These are phyloP conservation scores for Melozone crissalis DNA, from an alignment of 2,113 vertebrate species.

Conservation along the genomic window DNA sequence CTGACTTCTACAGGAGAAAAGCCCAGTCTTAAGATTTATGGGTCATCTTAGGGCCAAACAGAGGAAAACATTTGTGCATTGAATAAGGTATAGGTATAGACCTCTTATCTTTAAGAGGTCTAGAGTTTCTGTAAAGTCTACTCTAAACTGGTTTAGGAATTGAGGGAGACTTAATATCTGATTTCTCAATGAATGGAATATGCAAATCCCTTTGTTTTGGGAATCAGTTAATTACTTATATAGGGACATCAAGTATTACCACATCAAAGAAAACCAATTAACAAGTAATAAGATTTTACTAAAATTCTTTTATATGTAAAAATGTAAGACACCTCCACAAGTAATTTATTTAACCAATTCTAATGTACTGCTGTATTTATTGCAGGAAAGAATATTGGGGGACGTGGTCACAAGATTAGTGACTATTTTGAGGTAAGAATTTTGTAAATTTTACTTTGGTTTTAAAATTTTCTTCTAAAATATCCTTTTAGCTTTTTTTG, in stretches of 20 bases:
- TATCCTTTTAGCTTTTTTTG: background rate
- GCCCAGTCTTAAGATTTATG: background rate
- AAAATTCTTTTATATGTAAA: background rate
- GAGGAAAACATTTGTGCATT: background rate
- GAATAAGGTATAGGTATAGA: background rate
- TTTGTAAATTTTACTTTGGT: background rate
- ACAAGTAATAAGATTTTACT: background rate
- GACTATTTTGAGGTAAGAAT: constrained; percentile 98
- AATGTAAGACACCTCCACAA: background rate
- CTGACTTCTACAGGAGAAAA: background rate
- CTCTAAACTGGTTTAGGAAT: background rate
- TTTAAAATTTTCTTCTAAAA: background rate
- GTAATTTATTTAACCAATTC: background rate
- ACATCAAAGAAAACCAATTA: constrained; percentile 4
- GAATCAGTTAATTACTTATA: background rate
- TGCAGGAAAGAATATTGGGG: constrained; percentile 89
- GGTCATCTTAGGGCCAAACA: background rate
- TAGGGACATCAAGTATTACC: background rate
- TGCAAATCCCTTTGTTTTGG: background rate
- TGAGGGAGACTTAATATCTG: background rate
- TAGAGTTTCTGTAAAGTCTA: background rate
- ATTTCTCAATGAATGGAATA: background rate
- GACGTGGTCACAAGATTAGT: constrained; percentile 96
- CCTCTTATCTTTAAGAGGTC: background rate
- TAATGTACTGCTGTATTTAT: constrained; percentile 13